Evolutionary conservation across 2,113 vertebrate genomes (phyloP), one percentile per base, ranked within the genome.

Genomic region (Eubucco bourcierii): DNA sequence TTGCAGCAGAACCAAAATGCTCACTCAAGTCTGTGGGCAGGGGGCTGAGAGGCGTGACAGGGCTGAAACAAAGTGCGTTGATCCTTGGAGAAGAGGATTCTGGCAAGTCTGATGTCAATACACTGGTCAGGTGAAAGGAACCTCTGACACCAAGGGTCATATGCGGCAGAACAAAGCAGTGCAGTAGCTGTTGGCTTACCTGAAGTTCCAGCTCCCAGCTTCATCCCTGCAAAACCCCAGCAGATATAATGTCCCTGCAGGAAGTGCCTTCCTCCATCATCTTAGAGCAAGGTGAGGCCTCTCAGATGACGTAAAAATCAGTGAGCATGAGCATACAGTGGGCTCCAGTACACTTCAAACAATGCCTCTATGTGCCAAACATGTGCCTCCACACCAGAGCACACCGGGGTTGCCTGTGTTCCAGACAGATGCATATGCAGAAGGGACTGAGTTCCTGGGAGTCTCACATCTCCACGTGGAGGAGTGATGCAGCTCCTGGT

Each of bases 71-170:
- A 41, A 17, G 11, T 6, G 20, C 25, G 66, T 24, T 1, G 2
- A 33, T 20, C 31, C 46, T 28, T 1, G 6, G 31, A 31, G 34
- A 86, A 23, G 13, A 33, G 44, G 12, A 34, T 46, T 11, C 60
- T 61, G 67, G 16, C 25, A 72, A 34, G 3, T 44, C 87, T 39
- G 76, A 75, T 61, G 24, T 71, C 12, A 59, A 17, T 2, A 1
- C 1, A 1, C 52, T 15, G 64, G 44, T n/a, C 0, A 2, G n/a
- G 55, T 2, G 5, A 15, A 64, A 19, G 53, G 15, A 60, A 47
- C 46, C 27, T 2, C 4, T 27, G 70, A 29, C 34, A 5, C 5
- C 2, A 0, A 73, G 20, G 33, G 37, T 23, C 2, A 1, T 0
- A 5, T 5, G 31, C 10, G 39, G 50, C 55, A 58, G 47, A 34